phyloP scores from a whole-genome alignment of 2,888 invertebrate genomes.

The Pardosa pseudoannulata region DNA sequence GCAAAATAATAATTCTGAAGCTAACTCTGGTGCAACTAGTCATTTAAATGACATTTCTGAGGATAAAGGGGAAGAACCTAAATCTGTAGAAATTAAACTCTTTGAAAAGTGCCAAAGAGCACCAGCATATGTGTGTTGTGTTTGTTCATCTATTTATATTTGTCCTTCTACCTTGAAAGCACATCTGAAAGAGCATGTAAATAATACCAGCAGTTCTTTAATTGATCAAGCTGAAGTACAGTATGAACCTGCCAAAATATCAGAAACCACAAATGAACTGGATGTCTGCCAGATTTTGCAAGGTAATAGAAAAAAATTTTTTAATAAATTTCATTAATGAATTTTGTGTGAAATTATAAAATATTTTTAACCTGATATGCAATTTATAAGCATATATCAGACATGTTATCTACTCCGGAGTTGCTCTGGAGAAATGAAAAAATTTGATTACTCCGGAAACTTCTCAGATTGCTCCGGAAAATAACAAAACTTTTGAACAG shows the following conservation, averaged over 20 bases:
- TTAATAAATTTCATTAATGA: too few species aligned
- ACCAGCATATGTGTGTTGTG: slow-evolving; percentile 67
- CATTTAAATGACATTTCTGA: background rate
- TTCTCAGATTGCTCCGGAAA: too few species aligned
- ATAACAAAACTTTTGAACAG: too few species aligned
- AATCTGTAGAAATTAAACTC: slow-evolving; percentile 43
- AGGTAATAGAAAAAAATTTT: too few species aligned
- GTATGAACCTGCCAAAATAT: slow-evolving; percentile 3
- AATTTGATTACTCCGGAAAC: too few species aligned
- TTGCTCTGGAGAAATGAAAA: too few species aligned
- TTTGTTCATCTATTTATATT: slow-evolving; percentile 59
- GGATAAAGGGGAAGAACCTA: slow-evolving; percentile 13
- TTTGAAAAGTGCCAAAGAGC: slow-evolving; percentile 51
- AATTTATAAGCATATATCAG: too few species aligned
- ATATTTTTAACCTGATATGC: too few species aligned
- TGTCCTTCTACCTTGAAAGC: slow-evolving; percentile 45
- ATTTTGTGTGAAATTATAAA: too few species aligned
- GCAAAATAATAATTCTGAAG: background rate
- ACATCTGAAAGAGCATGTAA: slow-evolving; percentile 60
- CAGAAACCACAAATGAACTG: slow-evolving; percentile 12
- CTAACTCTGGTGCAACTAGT: background rate
- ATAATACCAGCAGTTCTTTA: slow-evolving; percentile 13
- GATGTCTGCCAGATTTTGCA: slow-evolving; percentile 37
- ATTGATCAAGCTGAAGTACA: slow-evolving; percentile 13
- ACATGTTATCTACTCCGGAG: too few species aligned